Evolutionary conservation across 1,140 invertebrate genomes (phyloP), one percentile per base, ranked within the genome.

Genomic region (Panagrolaimus sp.): DNA sequence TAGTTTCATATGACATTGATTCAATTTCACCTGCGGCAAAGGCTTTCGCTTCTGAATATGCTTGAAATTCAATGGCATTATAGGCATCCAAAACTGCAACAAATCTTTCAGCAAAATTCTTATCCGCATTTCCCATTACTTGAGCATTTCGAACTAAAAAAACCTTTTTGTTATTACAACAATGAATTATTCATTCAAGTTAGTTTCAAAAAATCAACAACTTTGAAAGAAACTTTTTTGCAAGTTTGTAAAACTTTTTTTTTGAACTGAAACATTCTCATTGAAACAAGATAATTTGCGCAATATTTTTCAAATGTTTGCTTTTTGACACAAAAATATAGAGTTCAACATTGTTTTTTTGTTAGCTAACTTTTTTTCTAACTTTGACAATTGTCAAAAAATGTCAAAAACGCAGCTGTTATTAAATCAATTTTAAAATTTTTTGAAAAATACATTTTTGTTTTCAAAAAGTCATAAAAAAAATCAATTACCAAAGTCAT

Each of bases 81-180:
- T 44, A 10, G 67, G 17, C 45, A 17, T n/a, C 17, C 71, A 67
- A 48, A 24, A 67, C 64, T 17, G 65, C 26, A 43, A 32, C 12
- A 28, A 38, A 43, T 45, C 15, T 32, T 8, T 43, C 70, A 43
- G 71, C 66, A 43, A 72, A 73, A 26, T 68, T 43, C 38, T 75
- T 43, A 38, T 75, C 75, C 32, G 32, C 7, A 28, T 58, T 44
- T n/a, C 73, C 73, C 9, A 78, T 63, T n/a, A 68, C 15, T 62
- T 75, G 76, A 43, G 74, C 55, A 64, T 75, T 75, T 43, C 74
- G 71, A 48, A 69, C 75, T 76, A 47, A 62, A 75, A 78, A 52
- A 47, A 47, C n/a, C n/a, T n/a, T n/a, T n/a, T n/a, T n/a, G n/a
- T n/a, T n/a, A n/a, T n/a, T n/a, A n/a, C n/a, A n/a, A n/a, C n/a